Conservation (phyloP, 2,113 vertebrate genomes). For the Gobius niger region DNA sequence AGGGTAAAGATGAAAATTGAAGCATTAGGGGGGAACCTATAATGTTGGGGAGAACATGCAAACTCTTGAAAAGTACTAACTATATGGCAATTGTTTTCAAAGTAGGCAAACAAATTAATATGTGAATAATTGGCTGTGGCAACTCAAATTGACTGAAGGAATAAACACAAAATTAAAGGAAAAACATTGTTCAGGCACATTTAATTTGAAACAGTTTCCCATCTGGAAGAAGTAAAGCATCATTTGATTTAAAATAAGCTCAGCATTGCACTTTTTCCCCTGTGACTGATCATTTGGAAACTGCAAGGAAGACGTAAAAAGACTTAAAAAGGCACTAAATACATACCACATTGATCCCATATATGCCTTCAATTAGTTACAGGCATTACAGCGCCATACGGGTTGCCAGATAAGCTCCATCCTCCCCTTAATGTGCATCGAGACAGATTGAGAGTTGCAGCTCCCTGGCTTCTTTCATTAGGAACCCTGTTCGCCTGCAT, state of each 20-base stretch:
- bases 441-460: slow-evolving; percentile 27
- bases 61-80: not conserved
- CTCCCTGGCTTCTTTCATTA: slow-evolving; percentile 39
- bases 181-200: too few species aligned
- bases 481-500: slow-evolving; percentile 28
- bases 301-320: not conserved
- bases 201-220: too few species aligned
- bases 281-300: not conserved
- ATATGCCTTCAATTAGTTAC: not conserved
- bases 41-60: too few species aligned
- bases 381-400: not conserved
- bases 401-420: slow-evolving; percentile 5
- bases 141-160: too few species aligned
- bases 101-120: too few species aligned
- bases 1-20: too few species aligned
- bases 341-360: not conserved
- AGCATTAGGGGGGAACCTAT: too few species aligned
- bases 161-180: too few species aligned
- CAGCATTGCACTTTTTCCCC: not conserved
- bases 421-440: not conserved
- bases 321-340: not conserved
- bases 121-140: too few species aligned
- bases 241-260: not conserved
- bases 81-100: not conserved
- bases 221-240: too few species aligned